Evolutionary conservation across 2,797 vertebrate genomes (phyloP), one percentile per base, ranked within the genome.

Genomic region (Vireo griseus): DNA sequence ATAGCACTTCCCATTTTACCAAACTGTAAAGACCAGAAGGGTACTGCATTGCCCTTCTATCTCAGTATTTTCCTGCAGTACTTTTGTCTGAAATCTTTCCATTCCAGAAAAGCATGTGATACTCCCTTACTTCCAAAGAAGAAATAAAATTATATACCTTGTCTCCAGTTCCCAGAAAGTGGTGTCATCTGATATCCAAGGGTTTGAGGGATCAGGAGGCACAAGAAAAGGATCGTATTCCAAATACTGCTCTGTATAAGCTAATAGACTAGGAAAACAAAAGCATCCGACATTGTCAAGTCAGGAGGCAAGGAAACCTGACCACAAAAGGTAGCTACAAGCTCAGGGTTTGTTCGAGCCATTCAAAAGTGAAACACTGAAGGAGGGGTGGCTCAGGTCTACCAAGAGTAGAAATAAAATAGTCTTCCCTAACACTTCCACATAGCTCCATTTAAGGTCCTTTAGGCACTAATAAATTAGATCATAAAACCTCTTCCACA

Each of bases 201-300:
- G 99, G 79, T 99, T 99, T 66, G 99, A 99, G 42, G 99, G 99
- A 92, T 99, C 99, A 90, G 99, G 98, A 66, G 98, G 98, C 42
- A 98, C 98, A 95, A 99, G 98, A 97, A 99, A 99, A 16, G 99
- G 99, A 97, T 99, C 99, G n/a, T 99, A 99, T 97, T 99, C 99
- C 95, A 99, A 90, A 95, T 99, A 99, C 97, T 99, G 99, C 97
- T 99, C 99, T 57, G 99, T 99, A 97, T 99, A 99, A 89, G 97
- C 98, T 98, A 99, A 96, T 95, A 99, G 98, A 97, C 99, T 99
- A 95, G 57, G 95, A 90, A 87, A 93, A 94, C 35, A 95, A 95
- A 87, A 95, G 63, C 48, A 96, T 45, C 42, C 47, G 79, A 91
- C 1, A 75, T 71, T 55, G 47, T 65, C 33, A 71, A 28, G 26